Base-by-base conservation (phyloP, 1,140 invertebrate genomes). In the Probaryconus sp. region DNA sequence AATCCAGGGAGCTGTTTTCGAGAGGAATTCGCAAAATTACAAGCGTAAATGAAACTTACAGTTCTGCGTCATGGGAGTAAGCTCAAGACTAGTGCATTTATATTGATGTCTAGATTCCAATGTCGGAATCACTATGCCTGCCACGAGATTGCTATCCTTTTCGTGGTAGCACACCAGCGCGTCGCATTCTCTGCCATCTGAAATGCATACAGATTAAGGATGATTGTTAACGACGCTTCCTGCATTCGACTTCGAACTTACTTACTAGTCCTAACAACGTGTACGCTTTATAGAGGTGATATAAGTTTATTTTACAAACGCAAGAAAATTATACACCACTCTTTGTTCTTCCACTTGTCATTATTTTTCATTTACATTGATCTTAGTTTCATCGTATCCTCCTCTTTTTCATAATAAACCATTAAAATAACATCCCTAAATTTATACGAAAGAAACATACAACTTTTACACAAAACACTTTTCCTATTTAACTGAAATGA, bases 151-250 rank as follows among this genome's bases (percentile, higher is more conserved):
- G 30, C 85, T 76, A 71, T 89, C 87, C 67, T 85, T 88, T 72
- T 87, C 86, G 55, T 88, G 84, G 65, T 88, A 88, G 60, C 86
- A 88, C 3, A 89, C 83, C 31, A 88, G 64, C 1, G 86, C 87
- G 51, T 88, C 88, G 67, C 81, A 86, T 37, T 86, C 83, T 51
- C 85, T 88, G 18, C 87, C 87, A 78, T 89, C 88, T 88, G 78
- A 40, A 82, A 82, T 68, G 50, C 56, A 68, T 68, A 74, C 61
- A 63, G 42, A 74, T 63, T 58, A 63, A 63, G 37, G 28, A 40
- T 24, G 45, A 26, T 64, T 71, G 55, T 71, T 63, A 64, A 64
- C 31, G 38, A 43, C 51, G 31, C 50, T 50, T 56, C 30, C 43
- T 51, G 48, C 26, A 43, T 47, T 60, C 31, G 40, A 43, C 38